Evolutionary conservation across 2,888 invertebrate species (phyloP).

Genomic region (Branchipolynoe longqiensis): DNA sequence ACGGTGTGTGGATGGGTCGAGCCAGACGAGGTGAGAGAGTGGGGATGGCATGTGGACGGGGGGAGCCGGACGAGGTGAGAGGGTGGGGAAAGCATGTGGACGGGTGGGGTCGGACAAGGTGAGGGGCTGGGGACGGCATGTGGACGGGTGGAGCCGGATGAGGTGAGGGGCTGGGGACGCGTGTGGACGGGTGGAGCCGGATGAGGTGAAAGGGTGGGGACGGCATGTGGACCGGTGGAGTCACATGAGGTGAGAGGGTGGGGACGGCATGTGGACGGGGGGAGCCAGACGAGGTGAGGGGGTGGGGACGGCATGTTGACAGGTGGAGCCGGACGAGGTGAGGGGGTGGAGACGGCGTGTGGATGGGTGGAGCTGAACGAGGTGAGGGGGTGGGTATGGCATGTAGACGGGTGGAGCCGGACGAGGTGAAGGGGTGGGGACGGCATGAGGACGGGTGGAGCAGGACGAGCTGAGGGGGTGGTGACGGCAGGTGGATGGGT

Average conservation of each 20-base stretch:
- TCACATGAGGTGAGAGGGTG: background rate
- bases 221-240: background rate
- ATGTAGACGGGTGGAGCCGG: background rate
- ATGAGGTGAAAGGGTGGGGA: background rate
- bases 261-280: background rate
- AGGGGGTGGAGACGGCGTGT: background rate
- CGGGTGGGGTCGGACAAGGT: background rate
- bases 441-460: background rate
- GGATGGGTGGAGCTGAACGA: background rate
- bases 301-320: background rate
- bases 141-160: background rate
- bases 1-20: background rate
- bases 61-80: background rate
- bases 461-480: background rate
- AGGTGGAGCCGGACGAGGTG: background rate
- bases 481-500: background rate
- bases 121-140: background rate
- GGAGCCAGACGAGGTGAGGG: background rate
- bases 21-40: background rate
- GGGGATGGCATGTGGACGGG: background rate
- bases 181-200: background rate
- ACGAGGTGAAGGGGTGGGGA: background rate
- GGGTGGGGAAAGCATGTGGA: background rate
- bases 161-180: background rate
- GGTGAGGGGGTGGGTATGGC: background rate